Conservation (phyloP, 2,888 invertebrate genomes). For the Escarpia spicata region DNA sequence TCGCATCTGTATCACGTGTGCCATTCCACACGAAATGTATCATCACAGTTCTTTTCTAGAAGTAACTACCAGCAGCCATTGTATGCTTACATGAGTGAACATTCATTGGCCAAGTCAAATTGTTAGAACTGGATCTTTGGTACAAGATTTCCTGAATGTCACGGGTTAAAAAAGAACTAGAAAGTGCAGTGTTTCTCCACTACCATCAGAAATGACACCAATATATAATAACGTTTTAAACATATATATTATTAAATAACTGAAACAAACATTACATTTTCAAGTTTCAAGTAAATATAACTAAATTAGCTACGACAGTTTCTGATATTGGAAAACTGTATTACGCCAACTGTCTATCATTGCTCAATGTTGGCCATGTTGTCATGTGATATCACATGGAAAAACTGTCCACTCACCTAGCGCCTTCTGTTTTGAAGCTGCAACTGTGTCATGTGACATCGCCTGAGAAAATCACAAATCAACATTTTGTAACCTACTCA, state of each 20-base stretch:
- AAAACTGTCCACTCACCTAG: slow-evolving; percentile 66
- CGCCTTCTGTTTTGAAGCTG: slow-evolving; percentile 83
- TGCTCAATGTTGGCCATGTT: not conserved
- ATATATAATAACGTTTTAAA: too few relatives aligned
- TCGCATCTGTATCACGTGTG: too few relatives aligned
- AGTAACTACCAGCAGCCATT: too few relatives aligned
- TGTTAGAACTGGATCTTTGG: too few relatives aligned
- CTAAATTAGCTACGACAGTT: not conserved
- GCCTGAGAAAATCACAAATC: slow-evolving; percentile 50
- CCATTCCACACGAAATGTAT: too few relatives aligned
- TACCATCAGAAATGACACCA: too few relatives aligned
- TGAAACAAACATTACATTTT: not conserved
- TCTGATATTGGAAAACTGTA: not conserved
- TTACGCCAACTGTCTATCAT: not conserved
- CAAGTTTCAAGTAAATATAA: not conserved
- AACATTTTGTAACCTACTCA: not conserved
- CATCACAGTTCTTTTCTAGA: too few relatives aligned
- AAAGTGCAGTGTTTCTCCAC: too few relatives aligned
- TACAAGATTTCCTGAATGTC: too few relatives aligned
- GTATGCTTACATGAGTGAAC: too few relatives aligned
- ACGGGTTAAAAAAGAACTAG: too few relatives aligned
- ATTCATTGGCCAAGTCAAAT: too few relatives aligned
- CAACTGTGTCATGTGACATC: slow-evolving; percentile 82
- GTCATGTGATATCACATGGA: not conserved
- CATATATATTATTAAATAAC: not conserved